A percentile compares a stretch with the other conserved stretches of the same genome.
These are phyloP conservation scores for Eueremaeus valkanovi DNA, from an alignment of 2,888 invertebrate species.

Conservation along the genomic window DNA sequence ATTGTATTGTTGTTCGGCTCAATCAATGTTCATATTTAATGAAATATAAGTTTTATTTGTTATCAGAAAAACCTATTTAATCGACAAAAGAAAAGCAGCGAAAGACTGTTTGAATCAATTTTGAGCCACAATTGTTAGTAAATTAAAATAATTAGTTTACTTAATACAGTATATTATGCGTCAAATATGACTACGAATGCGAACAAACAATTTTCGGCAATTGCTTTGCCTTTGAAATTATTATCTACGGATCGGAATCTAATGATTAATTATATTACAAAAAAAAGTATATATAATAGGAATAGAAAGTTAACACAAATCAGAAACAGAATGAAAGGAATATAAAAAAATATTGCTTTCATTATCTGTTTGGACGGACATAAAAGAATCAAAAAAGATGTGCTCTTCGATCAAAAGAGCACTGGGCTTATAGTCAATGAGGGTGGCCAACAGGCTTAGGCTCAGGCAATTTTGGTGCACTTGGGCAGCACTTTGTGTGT, in stretches of 20 bases:
- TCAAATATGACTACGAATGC: neutral
- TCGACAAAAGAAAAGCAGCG: neutral
- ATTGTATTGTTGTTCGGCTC: neutral
- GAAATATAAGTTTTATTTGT: neutral
- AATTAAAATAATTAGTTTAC: constrained; percentile 20
- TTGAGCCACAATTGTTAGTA: neutral
- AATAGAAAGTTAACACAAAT: constrained; percentile 12
- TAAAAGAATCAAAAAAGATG: constrained; percentile 14
- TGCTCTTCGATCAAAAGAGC: constrained; percentile 20
- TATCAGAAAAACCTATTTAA: neutral
- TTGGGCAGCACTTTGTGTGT: neutral
- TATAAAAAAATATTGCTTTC: neutral
- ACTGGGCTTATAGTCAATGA: neutral
- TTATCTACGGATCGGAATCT: neutral
- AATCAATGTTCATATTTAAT: constrained; percentile 7
- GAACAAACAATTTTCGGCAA: constrained; percentile 24
- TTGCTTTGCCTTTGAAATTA: neutral
- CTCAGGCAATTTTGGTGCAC: neutral
- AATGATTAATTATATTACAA: constrained; percentile 27
- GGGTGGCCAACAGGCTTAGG: neutral
- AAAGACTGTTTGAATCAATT: neutral
- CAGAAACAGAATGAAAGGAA: neutral
- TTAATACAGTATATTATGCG: neutral
- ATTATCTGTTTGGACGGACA: neutral
- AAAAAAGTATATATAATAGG: neutral